phyloP scores from a whole-genome alignment of 2,113 vertebrate genomes.

The Melozone crissalis region DNA sequence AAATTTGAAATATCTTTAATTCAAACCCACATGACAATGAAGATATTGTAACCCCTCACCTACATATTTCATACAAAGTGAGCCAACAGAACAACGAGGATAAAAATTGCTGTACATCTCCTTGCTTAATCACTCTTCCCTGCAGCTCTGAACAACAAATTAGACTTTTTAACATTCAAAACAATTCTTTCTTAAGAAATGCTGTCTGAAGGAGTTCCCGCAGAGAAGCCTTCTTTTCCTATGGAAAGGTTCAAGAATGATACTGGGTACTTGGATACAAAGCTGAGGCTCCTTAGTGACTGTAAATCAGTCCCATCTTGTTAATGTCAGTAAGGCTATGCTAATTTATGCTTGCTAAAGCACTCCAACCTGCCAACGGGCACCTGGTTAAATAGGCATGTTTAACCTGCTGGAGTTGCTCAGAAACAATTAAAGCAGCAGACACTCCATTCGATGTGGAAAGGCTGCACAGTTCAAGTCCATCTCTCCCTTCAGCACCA shows the following conservation, averaged over 20 bases:
- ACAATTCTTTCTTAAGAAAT: neutral
- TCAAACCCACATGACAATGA: conserved; percentile 22
- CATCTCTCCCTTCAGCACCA: neutral
- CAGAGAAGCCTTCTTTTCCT: neutral
- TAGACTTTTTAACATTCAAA: neutral
- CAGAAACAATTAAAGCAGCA: conserved; percentile 40
- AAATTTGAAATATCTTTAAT: conserved; percentile 32
- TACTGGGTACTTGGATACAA: neutral
- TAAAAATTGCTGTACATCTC: neutral
- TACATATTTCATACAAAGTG: conserved; percentile 2
- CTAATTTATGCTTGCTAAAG: conserved; percentile 50
- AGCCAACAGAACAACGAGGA: neutral
- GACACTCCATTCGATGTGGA: neutral
- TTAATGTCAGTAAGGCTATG: conserved; percentile 20
- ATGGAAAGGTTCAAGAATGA: neutral
- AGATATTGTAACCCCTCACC: neutral
- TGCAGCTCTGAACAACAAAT: neutral
- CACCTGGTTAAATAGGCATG: conserved; percentile 17
- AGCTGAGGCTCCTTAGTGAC: neutral
- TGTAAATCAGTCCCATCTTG: conserved; percentile 28
- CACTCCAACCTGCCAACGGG: conserved; percentile 10
- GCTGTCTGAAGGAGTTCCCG: neutral
- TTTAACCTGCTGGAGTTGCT: conserved; percentile 37
- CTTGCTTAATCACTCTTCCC: conserved; percentile 21
- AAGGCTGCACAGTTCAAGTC: neutral